phyloP scores from a whole-genome alignment of 2,113 vertebrate genomes.

The Calyptommatus sinebrachiatus region DNA sequence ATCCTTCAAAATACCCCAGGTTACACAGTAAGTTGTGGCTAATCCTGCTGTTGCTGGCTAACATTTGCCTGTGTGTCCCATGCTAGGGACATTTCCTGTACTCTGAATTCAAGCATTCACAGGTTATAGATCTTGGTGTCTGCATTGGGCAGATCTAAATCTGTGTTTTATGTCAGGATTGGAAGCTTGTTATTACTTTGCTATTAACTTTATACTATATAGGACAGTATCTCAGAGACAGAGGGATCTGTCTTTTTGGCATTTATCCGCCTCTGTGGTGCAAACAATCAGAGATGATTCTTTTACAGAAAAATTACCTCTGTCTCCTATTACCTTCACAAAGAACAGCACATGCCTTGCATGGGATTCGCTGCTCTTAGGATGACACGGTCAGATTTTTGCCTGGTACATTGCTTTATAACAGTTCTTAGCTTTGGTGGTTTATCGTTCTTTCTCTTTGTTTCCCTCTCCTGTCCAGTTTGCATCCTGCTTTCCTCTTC shows the following conservation, averaged over 20 bases:
- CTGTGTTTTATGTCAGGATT: constrained; percentile 78
- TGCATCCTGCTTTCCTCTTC: constrained; percentile 47
- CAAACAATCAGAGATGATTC: constrained; percentile 74
- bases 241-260: constrained; percentile 75
- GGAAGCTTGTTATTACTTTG: constrained; percentile 73
- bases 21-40: background rate
- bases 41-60: background rate
- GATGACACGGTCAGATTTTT: constrained; percentile 46
- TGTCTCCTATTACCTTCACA: constrained; percentile 64
- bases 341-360: constrained; percentile 59
- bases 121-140: constrained; percentile 67
- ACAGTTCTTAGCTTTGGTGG: constrained; percentile 16
- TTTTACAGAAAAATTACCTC: constrained; percentile 72
- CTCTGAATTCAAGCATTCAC: constrained; percentile 51
- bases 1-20: background rate
- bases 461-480: constrained; percentile 5
- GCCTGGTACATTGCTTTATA: constrained; percentile 32
- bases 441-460: background rate
- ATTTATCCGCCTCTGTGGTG: constrained; percentile 75
- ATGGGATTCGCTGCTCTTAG: constrained; percentile 33
- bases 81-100: constrained; percentile 5
- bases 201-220: constrained; percentile 75
- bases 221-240: constrained; percentile 75
- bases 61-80: constrained; percentile 43
- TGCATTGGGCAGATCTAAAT: constrained; percentile 68